Evolutionary conservation across 2,113 vertebrate species (phyloP), one percentile per base, ranked within the genome.

Genomic region (Corythornis cristatus): DNA sequence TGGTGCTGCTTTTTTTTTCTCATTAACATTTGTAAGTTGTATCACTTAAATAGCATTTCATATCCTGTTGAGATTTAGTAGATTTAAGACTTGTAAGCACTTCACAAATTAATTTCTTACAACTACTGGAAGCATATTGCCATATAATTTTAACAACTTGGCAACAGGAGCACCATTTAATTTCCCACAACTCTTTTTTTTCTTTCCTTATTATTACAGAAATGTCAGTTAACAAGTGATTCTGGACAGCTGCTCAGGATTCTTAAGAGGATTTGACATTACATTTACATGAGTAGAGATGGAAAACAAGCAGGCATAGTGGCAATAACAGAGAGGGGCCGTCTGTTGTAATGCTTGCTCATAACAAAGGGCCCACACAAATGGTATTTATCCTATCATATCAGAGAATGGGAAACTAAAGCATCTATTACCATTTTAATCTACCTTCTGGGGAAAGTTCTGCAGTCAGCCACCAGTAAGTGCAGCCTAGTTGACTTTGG

Each of bases 101-200:
- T 95, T 93, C 93, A 91, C 91, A 97, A 90, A 97, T 95, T 97
- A 95, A 93, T 96, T 97, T 95, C 88, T 93, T 97, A 96, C 91
- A 96, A 90, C 89, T 96, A 28, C 92, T 96, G 93, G 88, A 96
- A 97, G 91, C 92, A 86, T 96, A 91, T 92, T 96, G 82, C 93
- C 93, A 72, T 96, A 91, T 89, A 90, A 92, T 96, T 97, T 96
- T 95, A 96, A 96, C 77, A 96, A 84, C 93, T 96, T 96, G 94
- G 93, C 96, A 95, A 61, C 83, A 86, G 77, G 91, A 93, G 65
- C 73, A 35, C 79, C 72, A 79, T 93, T 96, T 92, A 94, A 92
- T 96, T 95, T 95, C 96, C 95, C 92, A 93, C 54, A 40, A 96
- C 93, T 96, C 94, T 97, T 92, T 96, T 85, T 35, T 92, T 89